Evolutionary conservation across 2,797 vertebrate species (phyloP).

Genomic region (Parauchenoglanis punctatus): DNA sequence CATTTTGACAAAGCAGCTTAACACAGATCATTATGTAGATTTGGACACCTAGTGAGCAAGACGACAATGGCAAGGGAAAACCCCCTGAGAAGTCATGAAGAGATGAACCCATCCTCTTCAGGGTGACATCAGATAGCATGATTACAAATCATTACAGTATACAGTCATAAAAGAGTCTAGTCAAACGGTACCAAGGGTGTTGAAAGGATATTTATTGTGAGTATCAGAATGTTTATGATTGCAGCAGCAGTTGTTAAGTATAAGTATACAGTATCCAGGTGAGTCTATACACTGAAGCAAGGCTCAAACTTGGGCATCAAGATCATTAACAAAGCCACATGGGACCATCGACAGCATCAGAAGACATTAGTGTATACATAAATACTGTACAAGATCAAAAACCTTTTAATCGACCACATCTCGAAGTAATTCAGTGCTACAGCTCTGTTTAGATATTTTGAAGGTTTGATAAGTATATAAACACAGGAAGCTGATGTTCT

Average conservation of each 20-base stretch:
- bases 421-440: constrained; percentile 21
- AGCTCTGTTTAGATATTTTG: constrained; percentile 22
- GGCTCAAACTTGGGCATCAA: neutral
- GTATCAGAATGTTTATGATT: neutral
- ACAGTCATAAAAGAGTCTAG: neutral
- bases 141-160: neutral
- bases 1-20: neutral
- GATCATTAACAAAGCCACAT: neutral
- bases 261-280: neutral
- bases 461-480: neutral
- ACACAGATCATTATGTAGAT: neutral
- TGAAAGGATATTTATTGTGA: neutral
- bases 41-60: neutral
- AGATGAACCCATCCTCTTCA: neutral
- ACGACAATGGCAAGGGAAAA: neutral
- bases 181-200: neutral
- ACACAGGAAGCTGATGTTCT: neutral
- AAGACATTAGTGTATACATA: neutral
- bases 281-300: neutral
- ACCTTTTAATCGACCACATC: neutral
- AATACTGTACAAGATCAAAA: neutral
- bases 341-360: neutral
- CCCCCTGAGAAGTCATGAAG: neutral
- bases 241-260: neutral
- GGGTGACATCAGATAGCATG: neutral